phyloP scores from a whole-genome alignment of 2,113 vertebrate species.

The Microtus ochrogaster region DNA sequence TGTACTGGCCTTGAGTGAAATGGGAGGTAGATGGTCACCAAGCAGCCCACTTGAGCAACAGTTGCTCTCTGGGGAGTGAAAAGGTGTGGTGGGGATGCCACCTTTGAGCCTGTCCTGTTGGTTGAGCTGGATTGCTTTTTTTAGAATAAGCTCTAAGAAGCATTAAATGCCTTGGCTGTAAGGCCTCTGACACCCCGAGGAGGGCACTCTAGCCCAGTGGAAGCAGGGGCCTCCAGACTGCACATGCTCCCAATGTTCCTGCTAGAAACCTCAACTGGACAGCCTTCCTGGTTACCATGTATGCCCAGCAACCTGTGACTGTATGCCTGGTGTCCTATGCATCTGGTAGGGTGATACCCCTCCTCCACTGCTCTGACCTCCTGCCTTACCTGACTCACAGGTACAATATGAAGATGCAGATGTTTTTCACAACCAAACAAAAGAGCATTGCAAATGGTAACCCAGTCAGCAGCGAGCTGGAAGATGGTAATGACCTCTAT shows the following conservation, averaged over 20 bases:
- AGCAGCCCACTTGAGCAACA: not conserved
- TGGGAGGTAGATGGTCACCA: rapidly evolving
- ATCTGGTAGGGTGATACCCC: rapidly evolving
- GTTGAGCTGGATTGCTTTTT: not conserved
- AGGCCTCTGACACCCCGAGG: not conserved
- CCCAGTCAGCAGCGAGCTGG: constrained; percentile 93
- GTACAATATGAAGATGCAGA: constrained; percentile 95
- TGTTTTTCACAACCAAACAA: constrained; percentile 87
- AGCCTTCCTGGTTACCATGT: rapidly evolving
- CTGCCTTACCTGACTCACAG: constrained; percentile 82
- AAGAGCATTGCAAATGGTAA: constrained; percentile 95
- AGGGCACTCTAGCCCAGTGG: not conserved
- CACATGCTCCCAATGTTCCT: not conserved
- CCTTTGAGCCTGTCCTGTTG: rapidly evolving
- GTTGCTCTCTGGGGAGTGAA: rapidly evolving
- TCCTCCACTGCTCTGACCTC: not conserved
- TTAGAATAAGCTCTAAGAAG: rapidly evolving
- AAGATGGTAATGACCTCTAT: constrained; percentile 96
- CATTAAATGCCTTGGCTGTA: not conserved
- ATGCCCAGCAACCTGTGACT: rapidly evolving
- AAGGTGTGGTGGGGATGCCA: not conserved
- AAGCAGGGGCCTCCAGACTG: not conserved
- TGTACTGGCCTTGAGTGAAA: rapidly evolving
- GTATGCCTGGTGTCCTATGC: not conserved
- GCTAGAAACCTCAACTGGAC: not conserved